Percentiles rank a stretch among this genome's conserved stretches.
phyloP scores from a whole-genome alignment of 2,888 invertebrate genomes.

The Nowickia ferox region DNA sequence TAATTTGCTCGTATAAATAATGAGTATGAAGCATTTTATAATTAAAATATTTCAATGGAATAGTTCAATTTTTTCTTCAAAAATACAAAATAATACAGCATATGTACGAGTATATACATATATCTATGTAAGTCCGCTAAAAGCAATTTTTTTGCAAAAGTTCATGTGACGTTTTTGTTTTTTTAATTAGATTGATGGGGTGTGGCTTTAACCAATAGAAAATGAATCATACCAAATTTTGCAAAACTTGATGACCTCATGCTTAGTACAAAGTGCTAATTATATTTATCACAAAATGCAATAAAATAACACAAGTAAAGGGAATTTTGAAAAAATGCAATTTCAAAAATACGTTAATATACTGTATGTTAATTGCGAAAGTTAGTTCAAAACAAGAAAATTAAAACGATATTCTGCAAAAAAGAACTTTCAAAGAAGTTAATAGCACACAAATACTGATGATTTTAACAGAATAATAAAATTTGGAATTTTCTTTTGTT shows the following conservation, averaged over 20 bases:
- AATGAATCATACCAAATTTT: constrained; percentile 46
- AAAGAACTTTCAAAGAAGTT: no score
- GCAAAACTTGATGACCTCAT: constrained; percentile 54
- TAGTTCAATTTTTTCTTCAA: neutral
- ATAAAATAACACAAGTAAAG: constrained; percentile 29
- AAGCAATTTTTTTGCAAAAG: no score
- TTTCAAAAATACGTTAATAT: neutral
- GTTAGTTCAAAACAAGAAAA: constrained; percentile 22
- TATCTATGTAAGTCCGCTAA: no score
- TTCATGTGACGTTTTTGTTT: no score
- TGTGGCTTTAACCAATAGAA: neutral
- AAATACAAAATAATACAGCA: neutral
- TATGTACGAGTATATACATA: no score
- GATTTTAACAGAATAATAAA: no score
- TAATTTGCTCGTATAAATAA: constrained; percentile 27
- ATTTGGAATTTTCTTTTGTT: no score
- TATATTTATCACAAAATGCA: constrained; percentile 51
- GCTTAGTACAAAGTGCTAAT: constrained; percentile 51
- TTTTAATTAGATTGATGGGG: neutral
- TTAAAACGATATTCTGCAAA: neutral
- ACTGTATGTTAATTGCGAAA: constrained; percentile 23
- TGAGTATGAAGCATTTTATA: neutral
- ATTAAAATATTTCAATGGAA: constrained; percentile 16
- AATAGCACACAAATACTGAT: no score
- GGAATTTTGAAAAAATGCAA: constrained; percentile 17